Conservation (phyloP, 2,888 invertebrate genomes). For the Acanthopleura granulata region DNA sequence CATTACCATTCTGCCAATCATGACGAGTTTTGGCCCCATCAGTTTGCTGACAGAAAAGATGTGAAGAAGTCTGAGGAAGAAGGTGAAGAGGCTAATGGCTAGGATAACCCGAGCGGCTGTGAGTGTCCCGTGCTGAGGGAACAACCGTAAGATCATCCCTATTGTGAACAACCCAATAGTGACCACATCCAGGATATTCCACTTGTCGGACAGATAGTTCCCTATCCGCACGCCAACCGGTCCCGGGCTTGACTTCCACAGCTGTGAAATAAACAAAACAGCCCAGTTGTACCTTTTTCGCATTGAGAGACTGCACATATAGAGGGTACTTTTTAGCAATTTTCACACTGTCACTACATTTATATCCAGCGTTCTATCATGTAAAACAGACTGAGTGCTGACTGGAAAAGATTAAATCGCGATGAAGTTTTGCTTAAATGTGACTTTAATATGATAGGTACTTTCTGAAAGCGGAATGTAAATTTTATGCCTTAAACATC, state of each 20-base stretch:
- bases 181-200: slow-evolving; percentile 66
- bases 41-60: slow-evolving; percentile 66
- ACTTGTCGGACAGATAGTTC: slow-evolving; percentile 64
- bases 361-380: too few relatives aligned
- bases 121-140: slow-evolving; percentile 49
- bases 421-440: too few relatives aligned
- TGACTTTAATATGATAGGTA: too few relatives aligned
- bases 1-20: slow-evolving; percentile 68
- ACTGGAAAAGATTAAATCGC: too few relatives aligned
- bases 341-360: too few relatives aligned
- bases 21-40: slow-evolving; percentile 68
- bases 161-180: slow-evolving; percentile 59
- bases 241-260: slow-evolving; percentile 37
- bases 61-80: slow-evolving; percentile 66
- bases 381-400: too few relatives aligned
- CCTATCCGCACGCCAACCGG: slow-evolving; percentile 48
- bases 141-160: slow-evolving; percentile 60
- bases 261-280: slow-evolving; percentile 27
- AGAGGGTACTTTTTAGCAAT: too few relatives aligned
- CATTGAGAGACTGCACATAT: not conserved
- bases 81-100: slow-evolving; percentile 65
- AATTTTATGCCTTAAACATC: too few relatives aligned
- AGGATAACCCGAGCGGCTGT: slow-evolving; percentile 66
- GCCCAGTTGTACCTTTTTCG: not conserved
- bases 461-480: too few relatives aligned